Percentiles rank a stretch among this genome's conserved stretches.
Evolutionary conservation across 1,140 invertebrate genomes (phyloP).

Genomic region (Penaeus vannamei): DNA sequence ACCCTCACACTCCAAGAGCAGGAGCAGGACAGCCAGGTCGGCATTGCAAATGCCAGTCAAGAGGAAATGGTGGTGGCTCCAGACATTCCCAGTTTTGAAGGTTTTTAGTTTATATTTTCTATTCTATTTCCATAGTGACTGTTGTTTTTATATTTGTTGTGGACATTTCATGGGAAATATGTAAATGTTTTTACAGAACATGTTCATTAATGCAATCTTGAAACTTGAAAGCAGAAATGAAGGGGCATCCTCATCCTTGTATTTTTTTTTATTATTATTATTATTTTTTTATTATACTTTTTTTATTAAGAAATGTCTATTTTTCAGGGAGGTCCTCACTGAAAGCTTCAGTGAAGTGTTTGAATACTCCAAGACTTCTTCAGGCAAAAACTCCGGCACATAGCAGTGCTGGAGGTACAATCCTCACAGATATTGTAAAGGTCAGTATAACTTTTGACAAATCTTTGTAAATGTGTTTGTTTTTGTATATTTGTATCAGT

Average conservation of each 20-base stretch:
- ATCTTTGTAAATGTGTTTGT: no score
- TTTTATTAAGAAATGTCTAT: background rate
- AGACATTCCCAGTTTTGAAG: slow-evolving; percentile 45
- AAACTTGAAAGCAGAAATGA: no score
- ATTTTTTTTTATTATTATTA: background rate
- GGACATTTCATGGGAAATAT: slow-evolving; percentile 1
- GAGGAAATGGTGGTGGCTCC: slow-evolving; percentile 55
- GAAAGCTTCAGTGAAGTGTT: slow-evolving; percentile 7
- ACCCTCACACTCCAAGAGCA: background rate
- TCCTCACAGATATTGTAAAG: slow-evolving; percentile 56
- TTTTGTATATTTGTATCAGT: no score
- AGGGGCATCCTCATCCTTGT: no score
- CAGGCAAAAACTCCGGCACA: background rate
- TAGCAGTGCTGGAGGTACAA: slow-evolving; percentile 36
- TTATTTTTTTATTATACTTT: slow-evolving; percentile 1
- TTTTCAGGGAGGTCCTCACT: slow-evolving; percentile 24
- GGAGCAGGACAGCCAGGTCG: background rate
- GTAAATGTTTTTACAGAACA: no score
- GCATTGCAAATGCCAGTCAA: background rate
- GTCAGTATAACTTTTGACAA: background rate
- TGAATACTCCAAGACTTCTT: slow-evolving; percentile 22
- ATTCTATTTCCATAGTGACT: background rate
- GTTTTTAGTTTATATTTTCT: background rate
- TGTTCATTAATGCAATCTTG: no score
- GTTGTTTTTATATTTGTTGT: background rate